phyloP scores from a whole-genome alignment of 2,113 vertebrate genomes.

The Anoura caudifer region DNA sequence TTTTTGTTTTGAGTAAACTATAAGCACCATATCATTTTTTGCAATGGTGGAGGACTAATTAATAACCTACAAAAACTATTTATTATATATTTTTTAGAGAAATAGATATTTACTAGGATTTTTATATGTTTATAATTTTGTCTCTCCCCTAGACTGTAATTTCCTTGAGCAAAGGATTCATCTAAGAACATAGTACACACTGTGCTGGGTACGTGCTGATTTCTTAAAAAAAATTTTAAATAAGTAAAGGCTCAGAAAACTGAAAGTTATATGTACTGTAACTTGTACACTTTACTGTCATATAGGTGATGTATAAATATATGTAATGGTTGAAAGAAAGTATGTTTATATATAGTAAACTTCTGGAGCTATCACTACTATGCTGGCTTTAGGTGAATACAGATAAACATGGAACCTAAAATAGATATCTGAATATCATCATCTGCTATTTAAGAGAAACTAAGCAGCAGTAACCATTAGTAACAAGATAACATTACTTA shows the following conservation, averaged over 20 bases:
- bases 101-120: not conserved
- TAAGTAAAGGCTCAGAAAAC: not conserved
- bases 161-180: not conserved
- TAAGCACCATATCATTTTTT: not conserved
- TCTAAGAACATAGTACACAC: not conserved
- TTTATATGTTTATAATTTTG: not conserved
- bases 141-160: not conserved
- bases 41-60: not conserved
- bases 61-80: not conserved
- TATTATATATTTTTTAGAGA: not conserved
- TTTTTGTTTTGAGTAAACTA: not conserved
- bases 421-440: slow-evolving; percentile 26
- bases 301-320: not conserved
- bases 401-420: slow-evolving; percentile 25
- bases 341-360: not conserved
- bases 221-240: not conserved
- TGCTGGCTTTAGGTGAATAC: not conserved
- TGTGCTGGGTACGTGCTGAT: not conserved
- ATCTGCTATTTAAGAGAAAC: slow-evolving; percentile 30
- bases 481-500: slow-evolving; percentile 41
- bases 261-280: not conserved
- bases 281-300: not conserved
- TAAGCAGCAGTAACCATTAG: slow-evolving; percentile 45
- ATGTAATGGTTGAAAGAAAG: not conserved
- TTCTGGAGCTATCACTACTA: not conserved